Conservation (phyloP, 2,888 invertebrate genomes). For the Agonopterix subpropinquella region DNA sequence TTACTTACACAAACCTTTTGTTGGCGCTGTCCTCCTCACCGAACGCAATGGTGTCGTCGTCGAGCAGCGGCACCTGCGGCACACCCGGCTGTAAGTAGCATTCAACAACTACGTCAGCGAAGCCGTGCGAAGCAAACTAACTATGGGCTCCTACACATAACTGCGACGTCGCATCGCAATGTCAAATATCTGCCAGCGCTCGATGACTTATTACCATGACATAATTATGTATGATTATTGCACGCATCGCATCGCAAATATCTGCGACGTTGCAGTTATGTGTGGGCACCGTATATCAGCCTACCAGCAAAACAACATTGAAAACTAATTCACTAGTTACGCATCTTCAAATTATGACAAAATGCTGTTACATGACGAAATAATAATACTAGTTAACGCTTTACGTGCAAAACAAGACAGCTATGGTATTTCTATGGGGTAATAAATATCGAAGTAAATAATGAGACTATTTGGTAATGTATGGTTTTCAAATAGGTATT, state of each 20-base stretch:
- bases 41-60: conserved; percentile 90
- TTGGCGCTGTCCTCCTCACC: conserved; percentile 85
- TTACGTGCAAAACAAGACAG: conserved; percentile 29
- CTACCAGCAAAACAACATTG: neutral
- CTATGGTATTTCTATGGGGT: conserved; percentile 4
- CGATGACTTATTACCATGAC: too few species aligned
- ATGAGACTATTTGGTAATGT: neutral
- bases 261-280: too few species aligned
- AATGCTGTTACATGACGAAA: neutral
- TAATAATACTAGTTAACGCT: neutral
- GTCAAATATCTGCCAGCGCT: too few species aligned
- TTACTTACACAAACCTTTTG: conserved; percentile 65
- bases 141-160: too few species aligned
- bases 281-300: too few species aligned
- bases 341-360: conserved; percentile 5
- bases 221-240: too few species aligned
- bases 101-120: conserved; percentile 54
- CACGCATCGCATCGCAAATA: too few species aligned
- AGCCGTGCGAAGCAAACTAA: conserved; percentile 65
- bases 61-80: conserved; percentile 88
- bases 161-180: too few species aligned
- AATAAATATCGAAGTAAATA: neutral
- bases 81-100: conserved; percentile 69
- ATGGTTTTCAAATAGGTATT: neutral
- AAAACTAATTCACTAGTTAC: conserved; percentile 4